Conservation (phyloP, 2,113 vertebrate genomes). For the Takifugu flavidus region DNA sequence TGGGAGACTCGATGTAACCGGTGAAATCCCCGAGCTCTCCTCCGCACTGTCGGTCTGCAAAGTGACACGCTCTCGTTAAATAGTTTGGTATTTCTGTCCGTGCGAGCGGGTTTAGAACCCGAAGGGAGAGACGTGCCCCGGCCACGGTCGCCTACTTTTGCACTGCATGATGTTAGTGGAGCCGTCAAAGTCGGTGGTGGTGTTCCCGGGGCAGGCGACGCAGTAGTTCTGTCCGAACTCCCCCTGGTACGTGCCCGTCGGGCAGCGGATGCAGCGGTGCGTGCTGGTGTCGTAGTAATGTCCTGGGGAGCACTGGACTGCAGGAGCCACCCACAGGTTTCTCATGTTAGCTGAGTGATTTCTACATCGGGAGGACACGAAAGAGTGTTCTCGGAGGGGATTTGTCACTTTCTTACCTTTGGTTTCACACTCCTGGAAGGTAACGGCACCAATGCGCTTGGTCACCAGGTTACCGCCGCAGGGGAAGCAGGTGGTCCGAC, state of each 20-base stretch:
- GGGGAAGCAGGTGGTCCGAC: constrained; percentile 86
- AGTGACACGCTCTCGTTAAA: constrained; percentile 30
- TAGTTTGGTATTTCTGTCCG: not conserved
- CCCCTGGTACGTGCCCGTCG: constrained; percentile 84
- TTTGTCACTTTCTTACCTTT: constrained; percentile 78
- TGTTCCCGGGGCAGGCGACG: constrained; percentile 90
- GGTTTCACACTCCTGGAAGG: constrained; percentile 94
- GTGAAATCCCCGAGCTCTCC: constrained; percentile 94
- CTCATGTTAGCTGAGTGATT: not conserved
- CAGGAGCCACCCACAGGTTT: constrained; percentile 16
- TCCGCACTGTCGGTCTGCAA: constrained; percentile 89
- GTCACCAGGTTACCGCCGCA: constrained; percentile 90
- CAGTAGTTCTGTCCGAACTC: constrained; percentile 96
- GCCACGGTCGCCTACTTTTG: constrained; percentile 82
- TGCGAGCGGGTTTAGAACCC: too few species aligned
- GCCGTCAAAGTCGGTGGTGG: constrained; percentile 94
- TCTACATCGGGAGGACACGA: not conserved
- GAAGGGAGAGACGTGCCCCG: too few species aligned
- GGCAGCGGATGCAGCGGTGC: constrained; percentile 94
- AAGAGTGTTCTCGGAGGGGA: too few species aligned
- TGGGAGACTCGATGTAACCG: constrained; percentile 95
- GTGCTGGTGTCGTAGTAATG: constrained; percentile 95
- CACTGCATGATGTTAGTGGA: constrained; percentile 94
- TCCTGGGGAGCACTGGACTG: constrained; percentile 95
- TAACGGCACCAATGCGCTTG: constrained; percentile 75